phyloP scores from a whole-genome alignment of 2,888 invertebrate genomes.

The Poecilus cupreus region DNA sequence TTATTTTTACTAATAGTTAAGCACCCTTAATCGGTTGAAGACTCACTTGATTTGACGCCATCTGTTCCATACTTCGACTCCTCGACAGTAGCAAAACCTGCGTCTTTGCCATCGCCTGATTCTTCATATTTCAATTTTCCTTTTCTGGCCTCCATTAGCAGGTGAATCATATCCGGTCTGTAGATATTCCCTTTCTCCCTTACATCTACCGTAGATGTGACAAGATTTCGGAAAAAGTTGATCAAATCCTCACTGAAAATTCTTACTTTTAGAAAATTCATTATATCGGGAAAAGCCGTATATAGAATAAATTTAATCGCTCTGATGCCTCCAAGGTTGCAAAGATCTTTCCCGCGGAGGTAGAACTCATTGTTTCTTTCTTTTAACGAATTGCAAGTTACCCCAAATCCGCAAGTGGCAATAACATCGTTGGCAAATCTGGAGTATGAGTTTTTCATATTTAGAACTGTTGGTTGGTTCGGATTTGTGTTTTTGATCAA shows the following conservation, averaged over 20 bases:
- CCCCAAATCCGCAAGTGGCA: conserved; percentile 74
- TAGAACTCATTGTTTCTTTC: conserved; percentile 76
- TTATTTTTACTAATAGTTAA: no score
- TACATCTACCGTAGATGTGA: conserved; percentile 64
- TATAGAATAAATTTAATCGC: conserved; percentile 4
- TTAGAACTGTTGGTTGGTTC: background rate
- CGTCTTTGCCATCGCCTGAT: background rate
- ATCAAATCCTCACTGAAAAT: conserved; percentile 61
- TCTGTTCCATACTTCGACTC: conserved; percentile 66
- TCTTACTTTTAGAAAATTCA: conserved; percentile 59
- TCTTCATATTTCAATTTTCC: conserved; percentile 53
- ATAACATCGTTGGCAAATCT: conserved; percentile 71
- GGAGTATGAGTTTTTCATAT: conserved; percentile 13
- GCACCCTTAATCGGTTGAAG: background rate
- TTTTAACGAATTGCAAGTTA: conserved; percentile 75
- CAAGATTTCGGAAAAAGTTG: conserved; percentile 64
- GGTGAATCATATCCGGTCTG: conserved; percentile 70
- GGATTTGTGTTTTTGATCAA: background rate
- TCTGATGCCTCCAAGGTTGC: conserved; percentile 66
- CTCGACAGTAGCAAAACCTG: conserved; percentile 66
- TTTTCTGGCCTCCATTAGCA: conserved; percentile 67
- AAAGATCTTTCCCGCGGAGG: conserved; percentile 73
- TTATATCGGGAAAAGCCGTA: conserved; percentile 26
- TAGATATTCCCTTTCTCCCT: conserved; percentile 66
- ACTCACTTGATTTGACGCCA: background rate